Evolutionary conservation across 2,113 vertebrate species (phyloP).

Genomic region (Eurypyga helias): DNA sequence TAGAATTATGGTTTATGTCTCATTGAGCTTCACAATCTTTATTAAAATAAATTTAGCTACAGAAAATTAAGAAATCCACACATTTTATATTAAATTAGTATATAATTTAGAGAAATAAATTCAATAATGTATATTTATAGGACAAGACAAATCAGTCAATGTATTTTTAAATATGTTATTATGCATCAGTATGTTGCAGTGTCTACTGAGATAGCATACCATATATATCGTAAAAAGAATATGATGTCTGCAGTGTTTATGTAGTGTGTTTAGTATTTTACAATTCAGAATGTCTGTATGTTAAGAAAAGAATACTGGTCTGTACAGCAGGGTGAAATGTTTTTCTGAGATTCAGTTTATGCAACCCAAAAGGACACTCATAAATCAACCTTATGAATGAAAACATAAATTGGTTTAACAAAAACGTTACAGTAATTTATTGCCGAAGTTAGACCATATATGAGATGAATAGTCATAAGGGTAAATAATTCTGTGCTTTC

Average conservation of each 20-base stretch:
- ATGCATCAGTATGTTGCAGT: neutral
- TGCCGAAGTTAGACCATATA: neutral
- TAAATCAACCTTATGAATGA: neutral
- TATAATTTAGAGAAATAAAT: neutral
- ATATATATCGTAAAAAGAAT: neutral
- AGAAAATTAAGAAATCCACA: neutral
- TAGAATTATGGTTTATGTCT: slow-evolving; percentile 20
- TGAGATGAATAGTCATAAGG: neutral
- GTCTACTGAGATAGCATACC: neutral
- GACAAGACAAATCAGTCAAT: neutral
- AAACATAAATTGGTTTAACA: neutral
- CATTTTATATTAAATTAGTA: neutral
- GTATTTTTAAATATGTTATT: neutral
- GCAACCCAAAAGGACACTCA: neutral
- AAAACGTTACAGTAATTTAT: neutral
- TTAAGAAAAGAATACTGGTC: neutral
- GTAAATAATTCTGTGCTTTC: slow-evolving; percentile 21
- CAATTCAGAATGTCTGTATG: neutral
- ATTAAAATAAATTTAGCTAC: neutral
- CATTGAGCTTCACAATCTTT: neutral
- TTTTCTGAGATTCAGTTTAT: neutral
- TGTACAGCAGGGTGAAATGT: neutral
- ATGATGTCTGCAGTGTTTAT: neutral
- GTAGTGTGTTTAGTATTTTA: neutral
- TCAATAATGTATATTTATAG: neutral